Conservation (phyloP, 2,797 vertebrate species). For the Scolopax bukidnonensis region DNA sequence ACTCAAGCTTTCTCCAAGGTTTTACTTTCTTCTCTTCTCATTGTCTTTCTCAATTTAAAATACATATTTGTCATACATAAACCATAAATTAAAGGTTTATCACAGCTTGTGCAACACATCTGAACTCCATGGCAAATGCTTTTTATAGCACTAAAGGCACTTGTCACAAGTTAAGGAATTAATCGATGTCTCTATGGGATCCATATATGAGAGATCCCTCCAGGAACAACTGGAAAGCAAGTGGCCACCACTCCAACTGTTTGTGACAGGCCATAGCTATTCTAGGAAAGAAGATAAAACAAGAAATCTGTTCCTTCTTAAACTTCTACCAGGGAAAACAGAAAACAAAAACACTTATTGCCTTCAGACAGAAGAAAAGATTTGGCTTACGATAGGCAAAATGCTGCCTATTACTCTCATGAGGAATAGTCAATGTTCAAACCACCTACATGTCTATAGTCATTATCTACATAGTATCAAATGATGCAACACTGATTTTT, state of each 20-base stretch:
- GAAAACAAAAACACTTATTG: background rate
- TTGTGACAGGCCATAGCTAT: background rate
- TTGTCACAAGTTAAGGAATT: background rate
- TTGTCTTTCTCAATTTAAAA: background rate
- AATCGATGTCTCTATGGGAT: background rate
- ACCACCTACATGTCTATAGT: background rate
- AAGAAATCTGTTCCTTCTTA: background rate
- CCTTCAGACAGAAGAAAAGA: background rate
- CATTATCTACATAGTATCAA: background rate
- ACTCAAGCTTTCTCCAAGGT: background rate
- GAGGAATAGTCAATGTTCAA: background rate
- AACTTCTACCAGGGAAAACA: background rate
- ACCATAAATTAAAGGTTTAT: background rate
- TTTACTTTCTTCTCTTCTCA: background rate
- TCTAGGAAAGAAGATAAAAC: background rate
- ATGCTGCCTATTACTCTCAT: background rate
- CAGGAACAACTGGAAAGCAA: background rate
- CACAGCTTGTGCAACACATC: background rate
- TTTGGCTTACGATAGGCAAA: background rate
- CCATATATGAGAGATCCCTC: background rate
- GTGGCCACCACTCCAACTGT: background rate
- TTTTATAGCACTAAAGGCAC: background rate
- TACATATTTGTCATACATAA: background rate
- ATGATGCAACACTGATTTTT: conserved; percentile 14
- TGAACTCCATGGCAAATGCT: background rate